phyloP scores from a whole-genome alignment of 2,797 vertebrate genomes.

The Coilia nasus region DNA sequence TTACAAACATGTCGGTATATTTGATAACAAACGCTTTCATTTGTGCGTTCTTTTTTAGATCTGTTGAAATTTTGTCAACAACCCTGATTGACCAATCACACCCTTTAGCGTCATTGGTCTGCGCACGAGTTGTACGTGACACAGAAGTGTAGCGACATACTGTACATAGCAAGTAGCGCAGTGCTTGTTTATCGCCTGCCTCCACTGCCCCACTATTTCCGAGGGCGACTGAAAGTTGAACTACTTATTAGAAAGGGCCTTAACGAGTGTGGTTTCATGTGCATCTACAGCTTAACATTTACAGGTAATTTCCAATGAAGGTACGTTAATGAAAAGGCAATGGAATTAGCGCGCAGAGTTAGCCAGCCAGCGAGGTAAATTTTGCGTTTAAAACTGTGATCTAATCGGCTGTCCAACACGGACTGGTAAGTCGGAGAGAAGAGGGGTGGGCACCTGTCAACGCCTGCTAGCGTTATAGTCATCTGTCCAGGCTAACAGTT shows the following conservation, averaged over 20 bases:
- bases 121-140: conserved; percentile 21
- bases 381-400: neutral
- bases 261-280: neutral
- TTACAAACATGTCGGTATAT: too few species aligned
- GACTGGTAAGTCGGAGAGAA: neutral
- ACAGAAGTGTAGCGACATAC: neutral
- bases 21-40: too few species aligned
- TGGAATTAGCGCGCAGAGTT: neutral
- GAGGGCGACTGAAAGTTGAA: conserved; percentile 22
- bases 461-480: neutral
- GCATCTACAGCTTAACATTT: neutral
- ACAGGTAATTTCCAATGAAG: neutral
- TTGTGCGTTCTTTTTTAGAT: neutral
- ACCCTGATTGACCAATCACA: neutral
- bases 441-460: neutral
- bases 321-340: neutral
- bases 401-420: neutral
- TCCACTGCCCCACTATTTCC: neutral
- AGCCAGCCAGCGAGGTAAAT: neutral
- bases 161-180: neutral
- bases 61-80: neutral
- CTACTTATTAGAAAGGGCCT: neutral
- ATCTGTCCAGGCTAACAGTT: neutral
- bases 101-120: neutral
- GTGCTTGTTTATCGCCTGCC: conserved; percentile 1